phyloP scores from a whole-genome alignment of 2,888 invertebrate species.

The Pandemis cinnamomeana region DNA sequence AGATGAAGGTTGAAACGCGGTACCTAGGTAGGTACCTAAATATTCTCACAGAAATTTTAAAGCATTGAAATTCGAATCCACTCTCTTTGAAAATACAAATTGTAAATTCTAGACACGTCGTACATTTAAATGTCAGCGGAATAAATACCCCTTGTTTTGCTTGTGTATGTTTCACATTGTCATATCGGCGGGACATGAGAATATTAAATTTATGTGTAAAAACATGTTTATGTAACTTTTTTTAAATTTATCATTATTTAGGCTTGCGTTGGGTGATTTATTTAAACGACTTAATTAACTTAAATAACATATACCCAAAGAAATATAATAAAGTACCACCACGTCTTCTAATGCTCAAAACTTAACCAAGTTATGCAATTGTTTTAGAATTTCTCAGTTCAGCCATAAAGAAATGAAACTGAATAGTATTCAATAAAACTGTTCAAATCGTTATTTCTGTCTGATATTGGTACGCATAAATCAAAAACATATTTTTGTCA shows the following conservation, averaged over 20 bases:
- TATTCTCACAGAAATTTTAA: neutral
- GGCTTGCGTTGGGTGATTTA: neutral
- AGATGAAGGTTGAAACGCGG: neutral
- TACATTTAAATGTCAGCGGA: slow-evolving; percentile 14
- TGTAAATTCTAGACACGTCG: slow-evolving; percentile 3
- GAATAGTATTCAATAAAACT: no score
- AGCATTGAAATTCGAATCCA: neutral
- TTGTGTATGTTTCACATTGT: slow-evolving; percentile 17
- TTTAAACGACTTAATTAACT: neutral
- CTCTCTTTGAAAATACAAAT: neutral
- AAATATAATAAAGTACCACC: no score
- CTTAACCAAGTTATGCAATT: no score
- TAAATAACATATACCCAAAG: no score
- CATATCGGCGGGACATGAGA: neutral
- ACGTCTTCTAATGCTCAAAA: no score
- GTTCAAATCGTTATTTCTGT: no score
- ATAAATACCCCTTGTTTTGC: slow-evolving; percentile 15
- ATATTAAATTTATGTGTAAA: slow-evolving; percentile 18
- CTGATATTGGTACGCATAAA: no score
- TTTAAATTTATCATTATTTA: slow-evolving; percentile 19
- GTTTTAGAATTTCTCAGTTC: no score
- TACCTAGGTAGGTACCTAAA: neutral
- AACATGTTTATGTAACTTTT: slow-evolving; percentile 15
- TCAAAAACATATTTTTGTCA: no score
- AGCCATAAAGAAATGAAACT: no score